phyloP scores from a whole-genome alignment of 2,113 vertebrate genomes.

The Oreochromis aureus region DNA sequence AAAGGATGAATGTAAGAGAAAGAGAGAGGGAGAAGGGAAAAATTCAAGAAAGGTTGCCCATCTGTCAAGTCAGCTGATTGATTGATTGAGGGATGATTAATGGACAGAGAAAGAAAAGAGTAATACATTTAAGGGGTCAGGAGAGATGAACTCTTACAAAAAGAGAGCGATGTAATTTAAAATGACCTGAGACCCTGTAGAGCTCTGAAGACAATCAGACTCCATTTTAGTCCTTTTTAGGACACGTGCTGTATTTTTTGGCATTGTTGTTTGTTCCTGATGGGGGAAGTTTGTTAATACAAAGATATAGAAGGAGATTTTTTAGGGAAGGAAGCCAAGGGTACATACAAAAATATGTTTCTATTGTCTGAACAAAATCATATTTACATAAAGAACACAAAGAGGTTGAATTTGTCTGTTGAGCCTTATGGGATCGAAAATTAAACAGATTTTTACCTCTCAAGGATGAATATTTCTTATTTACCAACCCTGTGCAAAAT shows the following conservation, averaged over 20 bases:
- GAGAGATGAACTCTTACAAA: slow-evolving; percentile 50
- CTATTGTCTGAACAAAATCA: not conserved
- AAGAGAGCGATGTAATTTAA: slow-evolving; percentile 52
- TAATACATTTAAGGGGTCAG: slow-evolving; percentile 57
- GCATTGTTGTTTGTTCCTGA: not conserved
- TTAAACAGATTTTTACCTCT: not conserved
- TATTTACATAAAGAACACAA: not conserved
- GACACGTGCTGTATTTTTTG: not conserved
- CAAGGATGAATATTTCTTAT: not conserved
- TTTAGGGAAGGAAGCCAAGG: not conserved
- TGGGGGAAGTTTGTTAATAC: not conserved
- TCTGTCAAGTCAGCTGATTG: slow-evolving; percentile 44
- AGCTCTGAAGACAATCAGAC: slow-evolving; percentile 36
- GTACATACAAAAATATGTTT: not conserved
- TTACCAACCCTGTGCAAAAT: not conserved
- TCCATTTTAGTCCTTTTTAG: not conserved
- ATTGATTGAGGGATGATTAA: slow-evolving; percentile 46
- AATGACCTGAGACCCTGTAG: slow-evolving; percentile 24
- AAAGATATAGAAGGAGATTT: not conserved
- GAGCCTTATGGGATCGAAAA: not conserved
- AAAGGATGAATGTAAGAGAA: not conserved
- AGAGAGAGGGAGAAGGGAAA: not conserved
- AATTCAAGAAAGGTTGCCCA: slow-evolving; percentile 23
- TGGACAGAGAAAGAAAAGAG: slow-evolving; percentile 22
- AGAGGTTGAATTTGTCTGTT: not conserved